phyloP scores from a whole-genome alignment of 2,113 vertebrate species.

The Benitochromis conjunctus region DNA sequence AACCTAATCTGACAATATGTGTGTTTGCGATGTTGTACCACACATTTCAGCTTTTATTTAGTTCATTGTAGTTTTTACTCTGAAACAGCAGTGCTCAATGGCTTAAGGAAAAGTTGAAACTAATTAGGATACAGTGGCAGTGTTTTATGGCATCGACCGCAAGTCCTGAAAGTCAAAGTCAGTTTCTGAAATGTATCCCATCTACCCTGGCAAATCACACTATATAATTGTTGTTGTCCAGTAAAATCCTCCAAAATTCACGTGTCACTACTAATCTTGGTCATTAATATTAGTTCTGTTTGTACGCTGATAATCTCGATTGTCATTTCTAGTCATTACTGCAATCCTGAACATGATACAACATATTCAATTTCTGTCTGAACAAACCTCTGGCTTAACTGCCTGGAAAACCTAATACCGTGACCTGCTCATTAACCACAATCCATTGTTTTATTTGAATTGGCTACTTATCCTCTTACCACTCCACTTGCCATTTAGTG shows the following conservation, averaged over 20 bases:
- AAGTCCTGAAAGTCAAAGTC: background rate
- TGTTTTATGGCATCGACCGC: background rate
- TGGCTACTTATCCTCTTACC: background rate
- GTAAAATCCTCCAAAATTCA: background rate
- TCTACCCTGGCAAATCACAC: background rate
- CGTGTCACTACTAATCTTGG: background rate
- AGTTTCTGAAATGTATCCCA: background rate
- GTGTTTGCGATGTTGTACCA: background rate
- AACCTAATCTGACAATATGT: background rate
- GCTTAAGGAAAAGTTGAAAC: background rate
- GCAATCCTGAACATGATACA: background rate
- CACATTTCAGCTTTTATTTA: background rate
- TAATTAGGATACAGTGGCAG: background rate
- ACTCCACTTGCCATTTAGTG: slow-evolving; percentile 17
- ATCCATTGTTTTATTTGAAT: slow-evolving; percentile 35
- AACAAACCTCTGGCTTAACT: slow-evolving; percentile 6
- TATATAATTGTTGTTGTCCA: background rate
- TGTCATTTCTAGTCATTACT: slow-evolving; percentile 14
- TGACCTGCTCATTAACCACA: slow-evolving; percentile 36
- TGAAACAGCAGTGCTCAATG: background rate
- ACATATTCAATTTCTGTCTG: background rate
- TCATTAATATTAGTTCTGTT: background rate
- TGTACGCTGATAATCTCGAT: background rate
- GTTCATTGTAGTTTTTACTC: background rate
- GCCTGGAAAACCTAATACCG: background rate